Evolutionary conservation across 2,888 invertebrate species (phyloP).

Genomic region (Drosophila koepferae): DNA sequence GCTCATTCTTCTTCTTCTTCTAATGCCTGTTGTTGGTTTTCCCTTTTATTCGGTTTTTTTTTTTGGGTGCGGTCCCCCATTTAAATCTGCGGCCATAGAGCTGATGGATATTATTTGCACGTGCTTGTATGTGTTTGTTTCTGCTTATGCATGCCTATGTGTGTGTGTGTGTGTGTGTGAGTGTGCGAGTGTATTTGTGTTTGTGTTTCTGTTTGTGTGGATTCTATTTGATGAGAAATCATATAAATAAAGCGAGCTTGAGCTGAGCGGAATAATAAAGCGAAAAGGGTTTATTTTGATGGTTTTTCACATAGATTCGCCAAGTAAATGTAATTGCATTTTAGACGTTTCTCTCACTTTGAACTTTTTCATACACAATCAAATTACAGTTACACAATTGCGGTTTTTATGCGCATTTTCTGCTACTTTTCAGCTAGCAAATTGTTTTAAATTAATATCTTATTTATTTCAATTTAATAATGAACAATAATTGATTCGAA

Average conservation of each 20-base stretch:
- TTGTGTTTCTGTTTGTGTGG: slow-evolving; percentile 4
- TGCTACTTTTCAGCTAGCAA: background rate
- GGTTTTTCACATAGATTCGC: slow-evolving; percentile 14
- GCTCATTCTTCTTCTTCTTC: background rate
- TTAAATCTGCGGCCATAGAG: slow-evolving; percentile 44
- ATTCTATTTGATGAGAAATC: slow-evolving; percentile 49
- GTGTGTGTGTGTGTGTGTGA: background rate
- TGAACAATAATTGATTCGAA: background rate
- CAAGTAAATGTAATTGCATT: slow-evolving; percentile 34
- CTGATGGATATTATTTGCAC: slow-evolving; percentile 68
- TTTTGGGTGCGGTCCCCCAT: slow-evolving; percentile 38
- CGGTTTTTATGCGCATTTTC: slow-evolving; percentile 2
- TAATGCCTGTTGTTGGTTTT: slow-evolving; percentile 36
- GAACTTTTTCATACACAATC: slow-evolving; percentile 40
- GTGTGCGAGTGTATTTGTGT: background rate
- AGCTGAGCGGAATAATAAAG: slow-evolving; percentile 13
- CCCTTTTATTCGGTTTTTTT: slow-evolving; percentile 8
- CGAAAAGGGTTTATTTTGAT: slow-evolving; percentile 42
- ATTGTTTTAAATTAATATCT: background rate
- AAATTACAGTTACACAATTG: slow-evolving; percentile 30
- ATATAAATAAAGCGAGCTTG: slow-evolving; percentile 41
- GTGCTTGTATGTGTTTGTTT: slow-evolving; percentile 44
- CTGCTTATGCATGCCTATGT: background rate
- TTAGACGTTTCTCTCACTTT: slow-evolving; percentile 29
- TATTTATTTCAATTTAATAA: background rate